Base-by-base conservation (phyloP, 2,888 invertebrate species). In the Chloroclysta siterata region DNA sequence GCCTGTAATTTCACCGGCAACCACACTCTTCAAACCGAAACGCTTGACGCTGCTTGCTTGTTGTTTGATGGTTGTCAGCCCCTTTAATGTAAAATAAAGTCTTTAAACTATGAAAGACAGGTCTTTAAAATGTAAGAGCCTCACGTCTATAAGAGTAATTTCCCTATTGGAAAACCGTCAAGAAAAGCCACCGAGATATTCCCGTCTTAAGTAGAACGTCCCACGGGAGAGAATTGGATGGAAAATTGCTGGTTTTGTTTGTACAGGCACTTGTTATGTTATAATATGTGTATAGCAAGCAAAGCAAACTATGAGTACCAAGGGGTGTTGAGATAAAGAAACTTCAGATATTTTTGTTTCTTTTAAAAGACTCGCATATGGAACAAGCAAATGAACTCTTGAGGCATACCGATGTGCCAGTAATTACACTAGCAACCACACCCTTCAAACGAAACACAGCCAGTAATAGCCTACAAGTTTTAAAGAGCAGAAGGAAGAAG, bases 111-210 rank as follows among this genome's bases (percentile, higher is more conserved):
- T 36, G 15, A 56, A 44, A 33, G 56, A 53, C 42, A 33, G 17
- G 63, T 15, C 42, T 28, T 42, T 48, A 58, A 63, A 63, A 48
- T 36, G 36, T 48, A 53, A 42, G 36, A 53, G 63, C 58, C 36
- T 46, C 39, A 15, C 15, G 44, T 47, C 15, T 17, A 48, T 29
- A 48, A 53, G 47, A 46, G 47, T 29, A n/a, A 28, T 57, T 60
- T 57, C 56, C 39, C 28, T 63, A 58, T 58, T 36, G 58, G 58
- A 50, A 58, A 63, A 50, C 47, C 17, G 63, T 58, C 63, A 58
- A n/a, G 53, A 42, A 11, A 50, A 50, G 50, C 29, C n/a, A 33
- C 53, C 22, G 36, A 50, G 55, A 48, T 41, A 53, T 33, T 48
- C 28, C 13, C 11, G n/a, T n/a, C 4, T 44, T 10, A 28, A n/a